Evolutionary conservation across 2,888 invertebrate species (phyloP).

Genomic region (Physocephala rufipes): DNA sequence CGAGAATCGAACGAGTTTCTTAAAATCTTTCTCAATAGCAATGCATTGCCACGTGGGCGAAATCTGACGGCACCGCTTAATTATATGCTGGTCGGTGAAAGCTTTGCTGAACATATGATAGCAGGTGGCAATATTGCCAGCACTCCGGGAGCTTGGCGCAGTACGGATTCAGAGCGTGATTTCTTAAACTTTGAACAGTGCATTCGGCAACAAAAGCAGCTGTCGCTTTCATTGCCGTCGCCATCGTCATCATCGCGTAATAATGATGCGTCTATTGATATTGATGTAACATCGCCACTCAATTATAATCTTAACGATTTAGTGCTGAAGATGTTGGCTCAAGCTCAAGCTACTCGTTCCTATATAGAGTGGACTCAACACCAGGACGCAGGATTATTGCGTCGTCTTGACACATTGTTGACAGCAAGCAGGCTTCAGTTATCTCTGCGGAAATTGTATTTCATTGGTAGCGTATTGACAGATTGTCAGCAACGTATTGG

Average conservation of each 20-base stretch:
- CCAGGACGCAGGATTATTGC: conserved; percentile 46
- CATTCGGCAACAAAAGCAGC: conserved; percentile 41
- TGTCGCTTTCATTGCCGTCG: background rate
- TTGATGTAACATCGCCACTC: background rate
- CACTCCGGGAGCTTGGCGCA: conserved; percentile 61
- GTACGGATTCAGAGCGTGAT: conserved; percentile 59
- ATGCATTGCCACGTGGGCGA: conserved; percentile 50
- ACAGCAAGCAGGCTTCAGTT: conserved; percentile 49
- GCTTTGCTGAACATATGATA: conserved; percentile 57
- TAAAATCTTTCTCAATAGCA: conserved; percentile 51
- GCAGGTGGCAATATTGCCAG: conserved; percentile 56
- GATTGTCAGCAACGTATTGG: conserved; percentile 52
- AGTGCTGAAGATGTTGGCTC: conserved; percentile 54
- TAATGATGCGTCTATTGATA: background rate
- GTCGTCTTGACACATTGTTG: conserved; percentile 49
- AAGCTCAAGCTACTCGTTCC: conserved; percentile 50
- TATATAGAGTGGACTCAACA: conserved; percentile 52
- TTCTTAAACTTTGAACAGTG: conserved; percentile 54
- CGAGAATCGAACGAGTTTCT: conserved; percentile 52
- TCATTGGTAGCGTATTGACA: conserved; percentile 53
- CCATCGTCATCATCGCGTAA: background rate
- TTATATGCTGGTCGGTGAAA: conserved; percentile 54
- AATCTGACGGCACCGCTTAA: conserved; percentile 56
- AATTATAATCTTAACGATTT: conserved; percentile 54
- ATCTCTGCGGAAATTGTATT: conserved; percentile 54